phyloP scores from a whole-genome alignment of 2,888 invertebrate genomes.

The Ptilodon capucinus region DNA sequence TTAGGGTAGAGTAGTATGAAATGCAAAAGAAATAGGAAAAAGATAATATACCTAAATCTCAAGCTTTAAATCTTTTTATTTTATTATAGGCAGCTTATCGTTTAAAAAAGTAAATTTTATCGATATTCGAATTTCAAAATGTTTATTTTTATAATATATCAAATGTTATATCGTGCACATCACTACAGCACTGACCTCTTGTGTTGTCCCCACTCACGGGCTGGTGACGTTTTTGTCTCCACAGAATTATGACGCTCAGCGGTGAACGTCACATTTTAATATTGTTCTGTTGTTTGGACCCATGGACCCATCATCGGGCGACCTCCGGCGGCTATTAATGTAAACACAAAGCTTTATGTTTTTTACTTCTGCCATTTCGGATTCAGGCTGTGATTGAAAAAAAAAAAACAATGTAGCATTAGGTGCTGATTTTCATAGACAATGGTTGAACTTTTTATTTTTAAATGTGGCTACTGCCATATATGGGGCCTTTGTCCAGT shows the following conservation, averaged over 20 bases:
- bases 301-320: background rate
- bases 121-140: background rate
- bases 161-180: too few species aligned
- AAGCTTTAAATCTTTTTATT: too few species aligned
- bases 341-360: background rate
- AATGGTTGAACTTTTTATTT: too few species aligned
- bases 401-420: background rate
- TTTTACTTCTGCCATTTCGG: background rate
- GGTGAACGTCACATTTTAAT: constrained; percentile 32
- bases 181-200: constrained; percentile 32
- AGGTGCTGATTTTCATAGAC: background rate
- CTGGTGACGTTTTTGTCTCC: constrained; percentile 46
- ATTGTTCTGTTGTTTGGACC: constrained; percentile 23
- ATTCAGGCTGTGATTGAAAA: background rate
- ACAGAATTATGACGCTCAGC: constrained; percentile 37
- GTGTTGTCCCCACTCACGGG: constrained; percentile 27
- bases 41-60: too few species aligned
- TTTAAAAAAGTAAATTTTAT: too few species aligned
- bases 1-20: too few species aligned
- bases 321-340: background rate
- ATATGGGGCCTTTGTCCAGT: too few species aligned
- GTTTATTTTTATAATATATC: background rate
- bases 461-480: too few species aligned
- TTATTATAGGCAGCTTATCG: too few species aligned
- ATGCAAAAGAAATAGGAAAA: too few species aligned